Evolutionary conservation across 2,797 vertebrate genomes (phyloP).

Genomic region (Poecilia wingei): DNA sequence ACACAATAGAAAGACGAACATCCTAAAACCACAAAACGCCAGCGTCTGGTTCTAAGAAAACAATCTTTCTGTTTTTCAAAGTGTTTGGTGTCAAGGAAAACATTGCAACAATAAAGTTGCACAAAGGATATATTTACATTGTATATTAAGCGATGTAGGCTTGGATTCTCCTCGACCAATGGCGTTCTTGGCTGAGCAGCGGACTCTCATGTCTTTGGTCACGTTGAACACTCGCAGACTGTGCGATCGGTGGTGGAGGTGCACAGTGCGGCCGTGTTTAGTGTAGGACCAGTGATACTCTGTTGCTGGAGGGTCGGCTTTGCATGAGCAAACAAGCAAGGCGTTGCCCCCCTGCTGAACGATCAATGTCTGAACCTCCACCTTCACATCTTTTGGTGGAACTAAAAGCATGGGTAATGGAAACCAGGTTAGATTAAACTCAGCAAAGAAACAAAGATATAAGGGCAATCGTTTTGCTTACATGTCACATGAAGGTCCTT

Average conservation of each 20-base stretch:
- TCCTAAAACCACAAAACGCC: background rate
- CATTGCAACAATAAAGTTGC: background rate
- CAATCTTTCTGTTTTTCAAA: background rate
- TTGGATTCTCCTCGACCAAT: constrained; percentile 79
- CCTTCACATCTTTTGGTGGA: constrained; percentile 76
- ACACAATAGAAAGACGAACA: background rate
- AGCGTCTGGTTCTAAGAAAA: background rate
- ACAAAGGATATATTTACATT: constrained; percentile 70
- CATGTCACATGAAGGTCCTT: constrained; percentile 79
- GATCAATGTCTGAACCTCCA: constrained; percentile 69
- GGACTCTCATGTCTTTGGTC: constrained; percentile 73
- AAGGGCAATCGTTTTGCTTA: constrained; percentile 47
- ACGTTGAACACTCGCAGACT: constrained; percentile 72
- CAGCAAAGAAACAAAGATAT: background rate
- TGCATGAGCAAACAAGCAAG: constrained; percentile 79
- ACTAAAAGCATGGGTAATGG: constrained; percentile 57
- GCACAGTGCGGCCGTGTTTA: constrained; percentile 54
- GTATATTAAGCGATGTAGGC: constrained; percentile 66
- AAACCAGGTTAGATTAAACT: background rate
- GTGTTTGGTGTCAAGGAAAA: background rate
- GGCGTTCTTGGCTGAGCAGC: constrained; percentile 76
- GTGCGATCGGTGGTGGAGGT: constrained; percentile 55
- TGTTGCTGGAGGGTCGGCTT: constrained; percentile 79
- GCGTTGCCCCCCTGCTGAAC: constrained; percentile 78
- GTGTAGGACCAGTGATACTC: constrained; percentile 80